Percentiles rank a stretch among this genome's conserved stretches.
Evolutionary conservation across 2,888 invertebrate species (phyloP).

Genomic region (Nephrotoma appendiculata): DNA sequence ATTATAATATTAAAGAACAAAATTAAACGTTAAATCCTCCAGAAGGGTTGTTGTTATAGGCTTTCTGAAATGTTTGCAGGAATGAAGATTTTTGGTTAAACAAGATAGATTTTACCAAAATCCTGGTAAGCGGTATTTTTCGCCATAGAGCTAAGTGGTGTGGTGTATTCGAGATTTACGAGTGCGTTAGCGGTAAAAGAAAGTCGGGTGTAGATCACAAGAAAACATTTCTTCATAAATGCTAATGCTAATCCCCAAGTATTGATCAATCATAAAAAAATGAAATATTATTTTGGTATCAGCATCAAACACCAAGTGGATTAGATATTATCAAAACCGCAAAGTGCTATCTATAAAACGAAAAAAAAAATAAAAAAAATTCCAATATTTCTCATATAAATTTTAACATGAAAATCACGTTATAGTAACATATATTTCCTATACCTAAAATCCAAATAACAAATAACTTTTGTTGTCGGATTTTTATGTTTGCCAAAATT

Average conservation of each 20-base stretch:
- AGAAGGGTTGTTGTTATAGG: too few relatives aligned
- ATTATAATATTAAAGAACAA: too few relatives aligned
- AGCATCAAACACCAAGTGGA: neutral
- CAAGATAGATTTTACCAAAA: too few relatives aligned
- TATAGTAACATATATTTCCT: neutral
- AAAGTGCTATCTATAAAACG: neutral
- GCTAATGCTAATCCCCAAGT: neutral
- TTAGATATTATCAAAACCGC: neutral
- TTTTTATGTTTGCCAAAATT: neutral
- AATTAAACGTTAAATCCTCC: too few relatives aligned
- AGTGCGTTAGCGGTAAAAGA: too few relatives aligned
- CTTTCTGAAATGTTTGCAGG: too few relatives aligned
- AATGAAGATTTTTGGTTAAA: too few relatives aligned
- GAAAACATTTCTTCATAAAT: too few relatives aligned
- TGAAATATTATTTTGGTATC: neutral
- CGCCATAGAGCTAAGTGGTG: too few relatives aligned
- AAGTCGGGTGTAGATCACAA: too few relatives aligned
- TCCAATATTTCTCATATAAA: neutral
- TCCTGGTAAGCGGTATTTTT: too few relatives aligned
- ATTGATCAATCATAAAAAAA: neutral
- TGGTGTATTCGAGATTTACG: too few relatives aligned
- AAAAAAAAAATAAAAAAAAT: neutral
- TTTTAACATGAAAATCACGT: neutral
- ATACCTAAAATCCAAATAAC: neutral
- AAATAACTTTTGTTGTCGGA: neutral